These are phyloP conservation scores for Clarias pachynema DNA, from an alignment of 2,797 vertebrate genomes.

Conservation along the genomic window DNA sequence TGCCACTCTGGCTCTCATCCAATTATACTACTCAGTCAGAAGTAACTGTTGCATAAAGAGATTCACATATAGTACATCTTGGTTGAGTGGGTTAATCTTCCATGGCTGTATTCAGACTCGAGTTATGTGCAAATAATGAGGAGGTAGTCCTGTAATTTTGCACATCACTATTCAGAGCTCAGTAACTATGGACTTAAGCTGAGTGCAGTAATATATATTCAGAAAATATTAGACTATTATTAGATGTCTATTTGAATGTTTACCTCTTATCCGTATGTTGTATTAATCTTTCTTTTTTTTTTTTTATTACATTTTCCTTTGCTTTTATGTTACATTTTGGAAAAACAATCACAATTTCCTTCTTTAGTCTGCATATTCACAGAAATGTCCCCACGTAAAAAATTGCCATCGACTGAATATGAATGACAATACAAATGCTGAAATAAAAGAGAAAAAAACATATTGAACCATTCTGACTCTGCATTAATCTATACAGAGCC, in stretches of 20 bases:
- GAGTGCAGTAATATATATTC: not conserved
- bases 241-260: not conserved
- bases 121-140: not conserved
- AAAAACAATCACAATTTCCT: not conserved
- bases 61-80: not conserved
- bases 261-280: not conserved
- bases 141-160: not conserved
- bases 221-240: not conserved
- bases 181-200: not conserved
- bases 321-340: not conserved
- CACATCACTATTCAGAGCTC: not conserved
- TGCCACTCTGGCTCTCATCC: too few species aligned
- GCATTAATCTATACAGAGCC: too few species aligned
- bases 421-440: not conserved
- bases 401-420: not conserved
- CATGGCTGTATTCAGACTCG: not conserved
- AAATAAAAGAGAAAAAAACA: not conserved
- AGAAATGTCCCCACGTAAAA: not conserved
- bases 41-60: too few species aligned
- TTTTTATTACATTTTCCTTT: not conserved
- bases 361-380: not conserved
- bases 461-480: not conserved
- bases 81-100: not conserved
- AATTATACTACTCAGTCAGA: too few species aligned
- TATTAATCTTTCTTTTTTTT: slow-evolving; percentile 12